phyloP scores from a whole-genome alignment of 2,888 invertebrate genomes.

The Creontiades dilutus region DNA sequence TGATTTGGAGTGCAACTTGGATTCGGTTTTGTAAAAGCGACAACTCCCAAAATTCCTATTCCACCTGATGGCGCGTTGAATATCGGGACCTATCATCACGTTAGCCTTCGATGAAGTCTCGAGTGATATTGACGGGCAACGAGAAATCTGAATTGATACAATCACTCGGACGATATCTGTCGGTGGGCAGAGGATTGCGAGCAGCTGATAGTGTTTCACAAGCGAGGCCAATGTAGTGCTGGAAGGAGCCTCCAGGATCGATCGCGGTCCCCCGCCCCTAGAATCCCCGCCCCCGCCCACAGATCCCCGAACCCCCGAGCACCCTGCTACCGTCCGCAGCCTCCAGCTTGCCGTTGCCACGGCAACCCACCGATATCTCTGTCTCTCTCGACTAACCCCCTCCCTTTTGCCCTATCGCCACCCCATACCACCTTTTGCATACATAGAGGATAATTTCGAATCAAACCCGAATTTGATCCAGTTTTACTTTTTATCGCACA shows the following conservation, averaged over 20 bases:
- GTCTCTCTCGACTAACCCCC: conserved; percentile 70
- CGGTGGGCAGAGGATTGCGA: conserved; percentile 38
- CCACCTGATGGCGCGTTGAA: no score
- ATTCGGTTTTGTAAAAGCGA: no score
- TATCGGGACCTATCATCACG: no score
- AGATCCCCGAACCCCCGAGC: not conserved
- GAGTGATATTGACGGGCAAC: not conserved
- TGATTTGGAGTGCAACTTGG: no score
- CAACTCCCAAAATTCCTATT: no score
- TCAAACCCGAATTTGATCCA: not conserved
- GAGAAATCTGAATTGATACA: not conserved
- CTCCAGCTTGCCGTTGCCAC: conserved; percentile 68
- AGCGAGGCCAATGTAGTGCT: conserved; percentile 70
- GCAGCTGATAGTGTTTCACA: conserved; percentile 71
- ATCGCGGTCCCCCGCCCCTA: conserved; percentile 40
- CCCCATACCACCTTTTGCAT: conserved; percentile 35
- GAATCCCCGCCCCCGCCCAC: not conserved
- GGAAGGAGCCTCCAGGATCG: conserved; percentile 67
- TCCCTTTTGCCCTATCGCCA: conserved; percentile 68
- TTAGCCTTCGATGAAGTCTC: no score
- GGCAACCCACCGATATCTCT: conserved; percentile 60
- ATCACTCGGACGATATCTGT: not conserved
- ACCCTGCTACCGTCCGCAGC: no score
- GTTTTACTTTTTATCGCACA: not conserved
- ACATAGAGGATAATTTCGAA: conserved; percentile 8